Base-by-base conservation (phyloP, 2,113 vertebrate species). In the Macquaria australasica region DNA sequence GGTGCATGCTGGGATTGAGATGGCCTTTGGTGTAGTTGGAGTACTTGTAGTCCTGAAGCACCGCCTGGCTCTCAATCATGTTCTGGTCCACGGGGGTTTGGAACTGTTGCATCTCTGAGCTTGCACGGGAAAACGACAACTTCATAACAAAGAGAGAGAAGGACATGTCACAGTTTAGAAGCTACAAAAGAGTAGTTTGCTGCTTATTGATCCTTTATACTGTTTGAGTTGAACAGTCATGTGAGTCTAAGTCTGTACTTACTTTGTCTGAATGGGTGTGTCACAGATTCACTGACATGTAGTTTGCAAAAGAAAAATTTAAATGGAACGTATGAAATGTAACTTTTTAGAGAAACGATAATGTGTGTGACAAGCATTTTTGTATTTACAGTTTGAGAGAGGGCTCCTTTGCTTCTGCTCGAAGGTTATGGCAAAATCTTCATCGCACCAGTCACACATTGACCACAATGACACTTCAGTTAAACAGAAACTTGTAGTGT, bases 1-100 rank as follows among this genome's bases (percentile, higher is more conserved):
- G 95, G 39, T 97, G 96, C 68, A 92, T 3, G 34, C 73, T 95
- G 60, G 96, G 96, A 82, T 92, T 96, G 60, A 97, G 82, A 78
- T 97, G 96, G 23, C 96, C 96, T 1, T 78, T 91, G 72, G 96
- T 95, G 91, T 87, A 95, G 23, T 7, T 73, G 37, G 93, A 94
- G 67, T 86, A 68, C 20, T 0, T 91, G 88, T 95, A 95, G 79
- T 95, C 93, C 34, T 64, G 0, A 16, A 23, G 63, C 66, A 92
- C 81, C 1, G 93, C 91, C 85, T 95, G 94, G 84, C 93, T 94
- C 71, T 95, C 93, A 6, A 85, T 59, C 55, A 94, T 84, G 43
- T 95, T 95, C 84, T 94, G 91, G 66, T 93, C 88, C 18, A 90
- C 41, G 0, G 67, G 8, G 2, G 0, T 10, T 0, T 23, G 1